Percentiles rank a stretch among this genome's conserved stretches.
These are phyloP conservation scores for Acleris literana DNA, from an alignment of 2,888 invertebrate species.

Conservation along the genomic window DNA sequence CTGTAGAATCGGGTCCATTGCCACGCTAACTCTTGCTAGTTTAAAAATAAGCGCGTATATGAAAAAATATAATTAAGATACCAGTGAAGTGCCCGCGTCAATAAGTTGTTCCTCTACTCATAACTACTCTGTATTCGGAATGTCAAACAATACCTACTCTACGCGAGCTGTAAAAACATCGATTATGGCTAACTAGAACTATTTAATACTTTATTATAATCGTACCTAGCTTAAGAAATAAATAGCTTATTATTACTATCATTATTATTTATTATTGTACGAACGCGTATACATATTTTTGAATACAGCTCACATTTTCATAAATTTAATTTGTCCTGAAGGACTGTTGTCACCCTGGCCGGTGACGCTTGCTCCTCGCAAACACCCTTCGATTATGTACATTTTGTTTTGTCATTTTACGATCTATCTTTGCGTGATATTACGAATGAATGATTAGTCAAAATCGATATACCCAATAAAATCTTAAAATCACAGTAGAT, in stretches of 20 bases:
- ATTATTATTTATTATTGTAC: conserved; percentile 79
- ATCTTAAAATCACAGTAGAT: too few relatives aligned
- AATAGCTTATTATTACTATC: conserved; percentile 68
- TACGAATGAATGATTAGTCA: too few relatives aligned
- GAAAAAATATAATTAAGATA: too few relatives aligned
- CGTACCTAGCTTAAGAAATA: conserved; percentile 62
- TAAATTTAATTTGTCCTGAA: conserved; percentile 34
- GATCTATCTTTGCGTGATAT: too few relatives aligned
- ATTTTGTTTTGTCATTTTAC: too few relatives aligned
- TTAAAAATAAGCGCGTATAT: too few relatives aligned
- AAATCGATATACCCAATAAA: too few relatives aligned
- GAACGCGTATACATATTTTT: conserved; percentile 82
- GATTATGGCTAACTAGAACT: conserved; percentile 52
- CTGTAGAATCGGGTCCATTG: too few relatives aligned
- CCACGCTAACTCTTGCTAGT: too few relatives aligned
- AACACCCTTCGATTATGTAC: neutral
- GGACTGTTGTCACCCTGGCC: conserved; percentile 31
- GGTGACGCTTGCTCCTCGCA: conserved; percentile 20
- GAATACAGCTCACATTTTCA: conserved; percentile 70
- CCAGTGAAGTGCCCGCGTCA: conserved; percentile 2
- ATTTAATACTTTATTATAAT: conserved; percentile 62
- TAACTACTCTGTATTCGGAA: conserved; percentile 34
- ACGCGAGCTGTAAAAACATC: conserved; percentile 54
- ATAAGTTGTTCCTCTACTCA: conserved; percentile 10
- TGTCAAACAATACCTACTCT: conserved; percentile 41